Evolutionary conservation across 2,797 vertebrate species (phyloP).

Genomic region (Pogoniulus pusillus): DNA sequence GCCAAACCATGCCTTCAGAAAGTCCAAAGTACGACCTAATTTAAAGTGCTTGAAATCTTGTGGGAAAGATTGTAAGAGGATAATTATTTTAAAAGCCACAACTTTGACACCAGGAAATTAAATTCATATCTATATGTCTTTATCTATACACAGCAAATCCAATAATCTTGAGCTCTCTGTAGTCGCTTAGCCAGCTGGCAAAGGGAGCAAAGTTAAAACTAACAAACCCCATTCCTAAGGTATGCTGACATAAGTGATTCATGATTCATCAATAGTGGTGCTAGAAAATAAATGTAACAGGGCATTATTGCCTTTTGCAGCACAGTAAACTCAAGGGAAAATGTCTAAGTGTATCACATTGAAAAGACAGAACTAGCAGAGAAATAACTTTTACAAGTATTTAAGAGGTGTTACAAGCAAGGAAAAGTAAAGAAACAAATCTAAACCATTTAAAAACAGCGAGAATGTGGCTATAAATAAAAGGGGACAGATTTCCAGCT

Average conservation of each 20-base stretch:
- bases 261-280: constrained; percentile 59
- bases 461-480: constrained; percentile 14
- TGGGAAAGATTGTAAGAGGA: constrained; percentile 56
- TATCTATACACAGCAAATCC: constrained; percentile 67
- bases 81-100: constrained; percentile 68
- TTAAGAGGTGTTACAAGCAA: constrained; percentile 38
- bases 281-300: constrained; percentile 52
- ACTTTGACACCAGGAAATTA: constrained; percentile 72
- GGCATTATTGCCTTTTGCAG: constrained; percentile 57
- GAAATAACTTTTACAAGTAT: constrained; percentile 48
- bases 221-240: constrained; percentile 54
- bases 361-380: constrained; percentile 12
- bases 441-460: background rate
- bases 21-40: constrained; percentile 63
- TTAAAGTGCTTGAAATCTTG: constrained; percentile 48
- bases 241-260: constrained; percentile 63
- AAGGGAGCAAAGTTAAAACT: constrained; percentile 54
- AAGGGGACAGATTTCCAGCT: background rate
- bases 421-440: constrained; percentile 1
- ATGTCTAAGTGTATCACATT: constrained; percentile 6
- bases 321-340: constrained; percentile 35
- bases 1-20: constrained; percentile 35
- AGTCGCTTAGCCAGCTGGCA: constrained; percentile 68
- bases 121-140: constrained; percentile 69
- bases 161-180: constrained; percentile 62